phyloP scores from a whole-genome alignment of 2,888 invertebrate species.

The Byasa hedistus region DNA sequence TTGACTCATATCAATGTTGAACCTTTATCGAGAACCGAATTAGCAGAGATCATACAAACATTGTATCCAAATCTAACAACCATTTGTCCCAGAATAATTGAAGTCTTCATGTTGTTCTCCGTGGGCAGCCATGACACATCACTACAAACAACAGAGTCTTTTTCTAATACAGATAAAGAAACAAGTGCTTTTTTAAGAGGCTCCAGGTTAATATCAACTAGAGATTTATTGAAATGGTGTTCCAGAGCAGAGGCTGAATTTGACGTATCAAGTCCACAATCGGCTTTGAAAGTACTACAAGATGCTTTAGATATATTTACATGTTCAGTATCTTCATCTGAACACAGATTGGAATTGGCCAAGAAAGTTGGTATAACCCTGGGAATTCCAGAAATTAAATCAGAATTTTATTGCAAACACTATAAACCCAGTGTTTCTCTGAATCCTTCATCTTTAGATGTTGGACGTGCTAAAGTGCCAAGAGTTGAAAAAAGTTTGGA shows the following conservation, averaged over 20 bases:
- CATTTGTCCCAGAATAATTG: constrained; percentile 87
- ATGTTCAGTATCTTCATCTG: constrained; percentile 84
- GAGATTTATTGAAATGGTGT: constrained; percentile 97
- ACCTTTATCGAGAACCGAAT: constrained; percentile 86
- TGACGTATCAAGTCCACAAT: constrained; percentile 84
- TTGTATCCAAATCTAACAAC: constrained; percentile 86
- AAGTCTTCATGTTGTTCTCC: constrained; percentile 90
- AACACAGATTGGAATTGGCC: constrained; percentile 83
- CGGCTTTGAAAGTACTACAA: constrained; percentile 87
- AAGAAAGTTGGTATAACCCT: constrained; percentile 88
- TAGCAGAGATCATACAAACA: constrained; percentile 84
- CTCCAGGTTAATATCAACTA: constrained; percentile 86
- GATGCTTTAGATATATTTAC: constrained; percentile 96
- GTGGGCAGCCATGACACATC: constrained; percentile 82
- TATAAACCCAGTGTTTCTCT: constrained; percentile 88
- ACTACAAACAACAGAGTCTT: constrained; percentile 58
- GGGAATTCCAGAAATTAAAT: constrained; percentile 89
- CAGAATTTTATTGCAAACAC: constrained; percentile 87
- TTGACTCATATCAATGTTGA: constrained; percentile 90
- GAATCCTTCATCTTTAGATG: constrained; percentile 79
- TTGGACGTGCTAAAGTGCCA: constrained; percentile 84
- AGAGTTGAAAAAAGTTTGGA: constrained; percentile 66
- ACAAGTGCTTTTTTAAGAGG: constrained; percentile 60
- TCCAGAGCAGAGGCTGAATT: constrained; percentile 86
- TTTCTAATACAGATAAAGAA: constrained; percentile 41